phyloP scores from a whole-genome alignment of 30 jellyfish, hydroid and myxozoan species.

The Catostylus mosaicus region DNA sequence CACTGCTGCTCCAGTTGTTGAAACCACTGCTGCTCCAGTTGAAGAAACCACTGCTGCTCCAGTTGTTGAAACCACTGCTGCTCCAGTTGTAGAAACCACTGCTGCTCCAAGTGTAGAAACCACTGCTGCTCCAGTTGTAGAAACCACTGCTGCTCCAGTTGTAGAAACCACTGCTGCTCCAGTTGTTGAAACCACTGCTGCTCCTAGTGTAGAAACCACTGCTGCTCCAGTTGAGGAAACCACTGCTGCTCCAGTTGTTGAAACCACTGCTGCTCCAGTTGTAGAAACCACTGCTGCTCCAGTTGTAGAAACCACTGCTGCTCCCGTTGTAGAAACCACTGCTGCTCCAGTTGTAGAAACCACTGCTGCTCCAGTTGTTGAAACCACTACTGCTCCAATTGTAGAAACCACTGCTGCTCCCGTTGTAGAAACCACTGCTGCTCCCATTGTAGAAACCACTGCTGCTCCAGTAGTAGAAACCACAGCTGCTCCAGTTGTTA shows the following conservation, averaged over 20 bases:
- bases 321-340: conserved; percentile 33
- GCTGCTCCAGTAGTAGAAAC: conserved; percentile 25
- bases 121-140: conserved; percentile 35
- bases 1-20: conserved; percentile 28
- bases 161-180: conserved; percentile 48
- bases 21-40: conserved; percentile 34
- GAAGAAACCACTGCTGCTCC: conserved; percentile 21
- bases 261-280: conserved; percentile 44
- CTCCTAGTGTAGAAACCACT: conserved; percentile 23
- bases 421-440: background rate
- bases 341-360: conserved; percentile 12
- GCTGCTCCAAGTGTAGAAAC: conserved; percentile 4
- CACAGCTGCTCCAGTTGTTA: conserved; percentile 7
- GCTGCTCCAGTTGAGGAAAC: conserved; percentile 50
- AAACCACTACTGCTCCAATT: conserved; percentile 28
- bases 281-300: conserved; percentile 39
- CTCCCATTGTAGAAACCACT: conserved; percentile 12
- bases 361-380: conserved; percentile 40
- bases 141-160: conserved; percentile 40
- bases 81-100: background rate
- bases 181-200: conserved; percentile 23
- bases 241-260: conserved; percentile 53
- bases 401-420: conserved; percentile 47
- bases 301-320: conserved; percentile 45
- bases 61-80: conserved; percentile 14